Evolutionary conservation across 2,113 vertebrate species (phyloP).

Genomic region (Pteronura brasiliensis): DNA sequence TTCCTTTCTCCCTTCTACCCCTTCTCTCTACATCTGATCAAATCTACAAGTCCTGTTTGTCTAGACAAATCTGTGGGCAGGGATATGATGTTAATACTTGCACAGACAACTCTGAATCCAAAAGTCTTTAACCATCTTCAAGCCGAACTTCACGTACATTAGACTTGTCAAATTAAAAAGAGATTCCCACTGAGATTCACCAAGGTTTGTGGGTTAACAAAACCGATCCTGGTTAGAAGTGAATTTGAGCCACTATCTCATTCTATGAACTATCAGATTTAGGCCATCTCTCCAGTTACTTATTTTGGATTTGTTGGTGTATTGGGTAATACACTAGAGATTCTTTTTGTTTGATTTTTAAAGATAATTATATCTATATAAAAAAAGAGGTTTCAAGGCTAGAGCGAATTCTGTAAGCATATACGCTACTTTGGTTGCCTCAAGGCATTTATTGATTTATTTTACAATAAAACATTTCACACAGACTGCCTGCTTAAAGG

Average conservation of each 20-base stretch:
- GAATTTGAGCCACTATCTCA: conserved; percentile 27
- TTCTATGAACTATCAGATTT: conserved; percentile 40
- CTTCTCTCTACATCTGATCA: neutral
- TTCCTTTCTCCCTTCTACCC: neutral
- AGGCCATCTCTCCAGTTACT: conserved; percentile 43
- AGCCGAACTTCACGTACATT: neutral
- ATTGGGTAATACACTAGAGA: conserved; percentile 60
- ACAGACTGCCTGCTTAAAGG: conserved; percentile 38
- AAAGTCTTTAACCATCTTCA: neutral
- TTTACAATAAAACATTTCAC: conserved; percentile 61
- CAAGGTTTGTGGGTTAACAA: neutral
- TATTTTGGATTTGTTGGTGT: conserved; percentile 58
- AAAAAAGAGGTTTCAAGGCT: conserved; percentile 41
- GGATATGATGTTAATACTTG: neutral
- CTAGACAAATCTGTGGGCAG: neutral
- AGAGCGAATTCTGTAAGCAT: conserved; percentile 28
- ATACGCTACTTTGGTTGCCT: conserved; percentile 10
- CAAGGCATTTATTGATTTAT: conserved; percentile 58
- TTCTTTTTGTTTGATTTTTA: conserved; percentile 52
- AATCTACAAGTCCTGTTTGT: neutral
- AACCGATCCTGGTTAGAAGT: conserved; percentile 30
- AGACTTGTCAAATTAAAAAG: neutral
- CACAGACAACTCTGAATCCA: neutral
- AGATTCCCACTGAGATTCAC: conserved; percentile 25
- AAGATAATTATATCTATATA: conserved; percentile 38